Conservation (phyloP, 2,797 vertebrate genomes). For the Synanceia verrucosa region DNA sequence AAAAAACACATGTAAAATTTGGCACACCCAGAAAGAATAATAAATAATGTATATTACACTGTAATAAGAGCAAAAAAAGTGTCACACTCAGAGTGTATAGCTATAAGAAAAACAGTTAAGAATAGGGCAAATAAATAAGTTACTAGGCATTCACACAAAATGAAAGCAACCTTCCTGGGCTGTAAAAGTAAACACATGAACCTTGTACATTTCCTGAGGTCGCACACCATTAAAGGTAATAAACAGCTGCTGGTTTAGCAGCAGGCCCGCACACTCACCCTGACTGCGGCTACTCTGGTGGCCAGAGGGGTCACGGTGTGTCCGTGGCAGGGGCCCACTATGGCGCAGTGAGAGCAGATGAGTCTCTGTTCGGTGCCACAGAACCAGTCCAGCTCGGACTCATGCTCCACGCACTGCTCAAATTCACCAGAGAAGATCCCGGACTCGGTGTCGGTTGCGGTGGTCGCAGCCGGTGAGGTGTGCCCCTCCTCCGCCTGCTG, state of each 20-base stretch:
- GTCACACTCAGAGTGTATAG: too few species aligned
- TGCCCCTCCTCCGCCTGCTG: neutral
- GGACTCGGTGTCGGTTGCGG: slow-evolving; percentile 61
- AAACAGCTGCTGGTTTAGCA: neutral
- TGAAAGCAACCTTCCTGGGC: slow-evolving; percentile 11
- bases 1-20: slow-evolving; percentile 1
- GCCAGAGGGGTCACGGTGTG: slow-evolving; percentile 81
- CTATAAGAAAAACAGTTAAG: neutral
- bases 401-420: slow-evolving; percentile 78
- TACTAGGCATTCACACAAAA: neutral
- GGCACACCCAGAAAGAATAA: slow-evolving; percentile 52
- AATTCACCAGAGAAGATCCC: slow-evolving; percentile 64
- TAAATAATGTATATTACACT: neutral
- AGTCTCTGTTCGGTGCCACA: slow-evolving; percentile 83
- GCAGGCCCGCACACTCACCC: slow-evolving; percentile 70
- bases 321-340: slow-evolving; percentile 76
- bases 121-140: neutral
- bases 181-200: neutral
- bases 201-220: neutral
- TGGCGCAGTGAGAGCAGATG: slow-evolving; percentile 82
- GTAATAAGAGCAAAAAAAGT: neutral
- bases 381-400: slow-evolving; percentile 81
- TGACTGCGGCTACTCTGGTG: slow-evolving; percentile 81
- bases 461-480: slow-evolving; percentile 1
- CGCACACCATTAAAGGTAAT: too few species aligned